Percentiles rank a stretch among this genome's conserved stretches.
Evolutionary conservation across 2,888 invertebrate species (phyloP).

Genomic region (Harpagoxenus sublaevis): DNA sequence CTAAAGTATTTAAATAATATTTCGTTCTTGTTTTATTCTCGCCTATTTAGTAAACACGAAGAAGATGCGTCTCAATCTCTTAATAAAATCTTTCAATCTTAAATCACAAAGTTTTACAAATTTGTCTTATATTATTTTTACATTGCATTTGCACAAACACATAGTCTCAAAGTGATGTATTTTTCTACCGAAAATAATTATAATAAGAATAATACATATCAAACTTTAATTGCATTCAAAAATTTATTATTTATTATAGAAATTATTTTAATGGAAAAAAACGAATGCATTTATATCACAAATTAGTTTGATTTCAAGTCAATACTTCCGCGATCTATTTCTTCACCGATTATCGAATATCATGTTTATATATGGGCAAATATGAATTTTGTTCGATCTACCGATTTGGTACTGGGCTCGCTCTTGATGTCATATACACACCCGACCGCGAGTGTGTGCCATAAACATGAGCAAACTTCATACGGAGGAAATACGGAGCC

Average conservation of each 20-base stretch:
- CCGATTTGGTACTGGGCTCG: background rate
- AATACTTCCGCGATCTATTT: background rate
- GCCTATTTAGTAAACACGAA: background rate
- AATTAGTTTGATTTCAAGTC: background rate
- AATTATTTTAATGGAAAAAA: background rate
- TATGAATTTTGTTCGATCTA: background rate
- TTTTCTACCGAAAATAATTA: background rate
- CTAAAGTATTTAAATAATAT: slow-evolving; percentile 3
- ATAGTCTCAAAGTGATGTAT: background rate
- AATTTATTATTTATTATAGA: background rate
- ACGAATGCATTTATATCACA: background rate
- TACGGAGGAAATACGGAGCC: background rate
- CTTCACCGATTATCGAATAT: background rate
- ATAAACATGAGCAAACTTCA: slow-evolving; percentile 18
- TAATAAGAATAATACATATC: background rate
- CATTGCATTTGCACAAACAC: background rate
- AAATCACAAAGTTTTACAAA: background rate
- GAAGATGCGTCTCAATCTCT: background rate
- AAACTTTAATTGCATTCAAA: background rate
- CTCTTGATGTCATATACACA: background rate
- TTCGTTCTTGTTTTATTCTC: background rate
- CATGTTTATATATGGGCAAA: background rate
- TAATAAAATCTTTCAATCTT: background rate
- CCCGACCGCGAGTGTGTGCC: background rate
- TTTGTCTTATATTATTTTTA: background rate